These are phyloP conservation scores for Amphimallon solstitiale DNA, from an alignment of 2,888 invertebrate genomes.

Conservation along the genomic window DNA sequence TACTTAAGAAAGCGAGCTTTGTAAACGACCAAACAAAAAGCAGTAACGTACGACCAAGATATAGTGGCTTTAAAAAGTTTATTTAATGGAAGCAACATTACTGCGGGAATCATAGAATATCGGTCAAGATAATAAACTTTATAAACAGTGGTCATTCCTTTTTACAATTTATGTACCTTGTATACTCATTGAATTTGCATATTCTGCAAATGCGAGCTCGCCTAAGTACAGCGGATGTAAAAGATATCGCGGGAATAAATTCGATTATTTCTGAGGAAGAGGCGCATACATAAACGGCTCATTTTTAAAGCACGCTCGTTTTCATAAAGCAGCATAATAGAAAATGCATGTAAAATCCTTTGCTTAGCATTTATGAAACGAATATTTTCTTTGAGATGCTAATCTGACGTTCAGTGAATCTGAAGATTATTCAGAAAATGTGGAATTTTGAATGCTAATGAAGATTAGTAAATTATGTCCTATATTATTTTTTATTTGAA, in stretches of 20 bases:
- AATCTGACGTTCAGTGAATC: no score
- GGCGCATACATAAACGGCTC: no score
- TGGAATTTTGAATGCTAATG: no score
- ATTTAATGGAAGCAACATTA: slow-evolving; percentile 6
- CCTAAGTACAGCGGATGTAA: slow-evolving; percentile 19
- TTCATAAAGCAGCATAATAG: no score
- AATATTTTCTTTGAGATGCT: no score
- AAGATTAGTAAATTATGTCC: no score
- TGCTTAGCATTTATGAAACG: no score
- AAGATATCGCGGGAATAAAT: slow-evolving; percentile 31
- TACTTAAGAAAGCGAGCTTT: no score
- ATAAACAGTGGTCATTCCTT: slow-evolving; percentile 29
- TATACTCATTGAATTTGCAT: slow-evolving; percentile 32
- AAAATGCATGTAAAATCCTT: no score
- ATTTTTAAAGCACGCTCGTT: no score
- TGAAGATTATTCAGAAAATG: no score
- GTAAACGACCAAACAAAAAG: not conserved
- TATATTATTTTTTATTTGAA: no score
- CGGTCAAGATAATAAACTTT: slow-evolving; percentile 35
- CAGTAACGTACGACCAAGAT: not conserved
- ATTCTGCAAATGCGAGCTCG: slow-evolving; percentile 22
- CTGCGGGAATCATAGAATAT: slow-evolving; percentile 11
- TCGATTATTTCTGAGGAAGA: not conserved
- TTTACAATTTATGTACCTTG: slow-evolving; percentile 33
- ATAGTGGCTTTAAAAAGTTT: slow-evolving; percentile 21